These are phyloP conservation scores for Chrosomus eos DNA, from an alignment of 2,797 vertebrate species.

Conservation along the genomic window DNA sequence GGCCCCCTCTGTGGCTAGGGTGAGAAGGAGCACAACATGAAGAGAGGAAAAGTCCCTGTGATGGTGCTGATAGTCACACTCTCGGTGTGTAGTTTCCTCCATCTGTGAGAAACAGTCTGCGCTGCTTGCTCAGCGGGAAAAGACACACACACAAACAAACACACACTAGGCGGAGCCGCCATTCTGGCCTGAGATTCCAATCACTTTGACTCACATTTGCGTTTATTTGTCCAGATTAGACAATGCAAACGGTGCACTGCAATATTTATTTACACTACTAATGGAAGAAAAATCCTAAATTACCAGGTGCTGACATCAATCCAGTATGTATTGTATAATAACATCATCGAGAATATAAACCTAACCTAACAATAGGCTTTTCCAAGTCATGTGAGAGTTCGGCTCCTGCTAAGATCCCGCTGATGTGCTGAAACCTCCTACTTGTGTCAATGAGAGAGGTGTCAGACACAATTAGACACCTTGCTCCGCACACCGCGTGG, in stretches of 20 bases:
- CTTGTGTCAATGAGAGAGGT: conserved; percentile 68
- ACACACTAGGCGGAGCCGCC: conserved; percentile 42
- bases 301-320: conserved; percentile 30
- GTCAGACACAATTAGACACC: conserved; percentile 77
- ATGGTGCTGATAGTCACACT: conserved; percentile 57
- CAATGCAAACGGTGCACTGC: conserved; percentile 44
- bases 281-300: conserved; percentile 41
- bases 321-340: conserved; percentile 23
- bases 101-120: conserved; percentile 49
- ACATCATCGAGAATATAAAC: conserved; percentile 13
- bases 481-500: conserved; percentile 72
- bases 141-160: conserved; percentile 38
- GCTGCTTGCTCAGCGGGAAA: conserved; percentile 23
- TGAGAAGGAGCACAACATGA: conserved; percentile 38
- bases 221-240: conserved; percentile 56
- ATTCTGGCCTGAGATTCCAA: conserved; percentile 49
- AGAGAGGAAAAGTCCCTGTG: conserved; percentile 50
- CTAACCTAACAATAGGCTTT: conserved; percentile 11
- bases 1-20: conserved; percentile 30
- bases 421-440: conserved; percentile 50
- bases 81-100: conserved; percentile 55
- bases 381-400: conserved; percentile 39
- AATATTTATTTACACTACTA: conserved; percentile 57
- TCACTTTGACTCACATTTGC: conserved; percentile 37
- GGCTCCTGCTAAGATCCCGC: conserved; percentile 24